A percentile compares a stretch with the other conserved stretches of the same genome.
phyloP scores from a whole-genome alignment of 2,888 invertebrate genomes.

The Platypus cylindrus region DNA sequence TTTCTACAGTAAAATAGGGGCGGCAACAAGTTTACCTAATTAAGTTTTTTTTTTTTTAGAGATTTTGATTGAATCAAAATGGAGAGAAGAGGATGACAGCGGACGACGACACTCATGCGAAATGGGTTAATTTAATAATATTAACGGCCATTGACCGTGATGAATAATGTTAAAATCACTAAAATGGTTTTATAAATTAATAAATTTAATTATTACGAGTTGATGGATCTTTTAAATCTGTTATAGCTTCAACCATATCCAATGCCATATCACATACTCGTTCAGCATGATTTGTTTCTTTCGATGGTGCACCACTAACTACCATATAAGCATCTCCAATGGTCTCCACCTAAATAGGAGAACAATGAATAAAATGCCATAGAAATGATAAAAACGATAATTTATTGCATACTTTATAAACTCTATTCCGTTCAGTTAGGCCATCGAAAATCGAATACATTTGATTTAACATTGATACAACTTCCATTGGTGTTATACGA shows the following conservation, averaged over 20 bases:
- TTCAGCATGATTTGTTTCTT: constrained; percentile 81
- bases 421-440: constrained; percentile 80
- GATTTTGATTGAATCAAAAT: too few species aligned
- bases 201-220: constrained; percentile 57
- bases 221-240: constrained; percentile 82
- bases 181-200: too few species aligned
- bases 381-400: too few species aligned
- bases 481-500: constrained; percentile 91
- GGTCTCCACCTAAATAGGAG: constrained; percentile 68
- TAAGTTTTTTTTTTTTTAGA: too few species aligned
- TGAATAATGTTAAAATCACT: too few species aligned
- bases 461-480: constrained; percentile 92
- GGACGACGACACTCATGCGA: too few species aligned
- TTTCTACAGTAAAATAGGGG: too few species aligned
- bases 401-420: constrained; percentile 69
- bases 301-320: constrained; percentile 88
- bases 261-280: constrained; percentile 91
- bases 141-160: too few species aligned
- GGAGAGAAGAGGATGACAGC: too few species aligned
- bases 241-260: constrained; percentile 91
- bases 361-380: too few species aligned
- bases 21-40: too few species aligned
- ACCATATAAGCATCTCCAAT: constrained; percentile 99
- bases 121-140: too few species aligned
- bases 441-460: constrained; percentile 98